Percentiles rank a stretch among this genome's conserved stretches.
Evolutionary conservation across 2,888 invertebrate species (phyloP).

Genomic region (Ceraclea dissimilis): DNA sequence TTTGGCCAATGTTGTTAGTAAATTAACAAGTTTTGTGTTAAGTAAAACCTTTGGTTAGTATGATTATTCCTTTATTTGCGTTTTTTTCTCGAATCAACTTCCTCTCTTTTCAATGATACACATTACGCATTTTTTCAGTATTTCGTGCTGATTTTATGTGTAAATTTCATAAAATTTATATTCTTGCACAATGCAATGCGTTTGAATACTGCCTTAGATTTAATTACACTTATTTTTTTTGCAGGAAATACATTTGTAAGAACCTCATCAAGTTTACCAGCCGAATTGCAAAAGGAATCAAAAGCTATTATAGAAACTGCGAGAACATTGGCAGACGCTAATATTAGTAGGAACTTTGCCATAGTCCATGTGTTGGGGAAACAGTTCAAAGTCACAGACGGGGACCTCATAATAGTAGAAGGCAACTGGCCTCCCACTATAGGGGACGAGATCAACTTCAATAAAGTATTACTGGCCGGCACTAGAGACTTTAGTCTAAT

Average conservation of each 20-base stretch:
- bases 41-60: too few relatives aligned
- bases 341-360: slow-evolving; percentile 66
- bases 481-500: slow-evolving; percentile 72
- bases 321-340: slow-evolving; percentile 52
- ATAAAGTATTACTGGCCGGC: slow-evolving; percentile 78
- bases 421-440: slow-evolving; percentile 77
- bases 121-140: too few relatives aligned
- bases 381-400: slow-evolving; percentile 78
- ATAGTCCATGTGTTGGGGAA: slow-evolving; percentile 74
- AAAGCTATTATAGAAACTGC: slow-evolving; percentile 55
- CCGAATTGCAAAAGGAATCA: slow-evolving; percentile 27
- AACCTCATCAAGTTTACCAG: not conserved
- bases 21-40: too few relatives aligned
- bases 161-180: too few relatives aligned
- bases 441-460: slow-evolving; percentile 71
- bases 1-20: too few relatives aligned
- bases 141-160: too few relatives aligned
- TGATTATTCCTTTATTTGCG: too few relatives aligned
- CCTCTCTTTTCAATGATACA: too few relatives aligned
- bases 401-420: slow-evolving; percentile 76
- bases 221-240: too few relatives aligned
- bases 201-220: too few relatives aligned
- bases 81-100: too few relatives aligned
- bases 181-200: too few relatives aligned
- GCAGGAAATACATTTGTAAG: not conserved